Base-by-base conservation (phyloP, 2,888 invertebrate genomes). In the Rotaria socialis region DNA sequence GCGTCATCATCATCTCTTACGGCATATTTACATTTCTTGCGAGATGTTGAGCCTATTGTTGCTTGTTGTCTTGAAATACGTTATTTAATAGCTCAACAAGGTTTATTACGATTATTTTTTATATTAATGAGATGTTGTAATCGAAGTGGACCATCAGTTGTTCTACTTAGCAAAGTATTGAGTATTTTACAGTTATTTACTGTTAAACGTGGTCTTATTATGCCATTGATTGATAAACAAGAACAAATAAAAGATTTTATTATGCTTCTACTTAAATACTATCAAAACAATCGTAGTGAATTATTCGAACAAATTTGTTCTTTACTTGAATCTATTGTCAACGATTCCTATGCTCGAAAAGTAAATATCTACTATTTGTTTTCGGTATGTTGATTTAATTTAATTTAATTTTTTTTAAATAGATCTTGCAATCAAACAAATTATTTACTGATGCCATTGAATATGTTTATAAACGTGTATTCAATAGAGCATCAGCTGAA, bases 131-230 rank as follows among this genome's bases (percentile, higher is more conserved):
- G 80, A 47, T 80, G 43, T 47, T 80, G 80, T n/a, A 80, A 80
- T 80, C 80, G 80, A n/a, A 80, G 80, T 80, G 80, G 47, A 80
- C 80, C 80, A 80, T 80, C 80, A 47, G 47, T n/a, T 80, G 80
- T 47, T 43, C 7, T 80, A 47, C 47, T 80, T 22, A 80, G 24
- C n/a, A 80, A 80, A 80, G n/a, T 80, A 10, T 80, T 80, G 35
- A 47, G n/a, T 24, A 47, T 80, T 47, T n/a, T 80, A 47, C 43
- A 80, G 24, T 47, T 47, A 24, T 80, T 80, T 80, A 80, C 80
- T 43, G 80, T 80, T 80, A 80, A 80, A 47, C 43, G 47, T 47
- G 47, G n/a, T 80, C n/a, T 80, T 10, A 47, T 80, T 11, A 80
- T 80, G 11, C 11, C 80, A 80, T 80, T 80, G 14, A 80, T 80